phyloP scores from a whole-genome alignment of 1,140 invertebrate species.

The Paralvinella palmiformis region DNA sequence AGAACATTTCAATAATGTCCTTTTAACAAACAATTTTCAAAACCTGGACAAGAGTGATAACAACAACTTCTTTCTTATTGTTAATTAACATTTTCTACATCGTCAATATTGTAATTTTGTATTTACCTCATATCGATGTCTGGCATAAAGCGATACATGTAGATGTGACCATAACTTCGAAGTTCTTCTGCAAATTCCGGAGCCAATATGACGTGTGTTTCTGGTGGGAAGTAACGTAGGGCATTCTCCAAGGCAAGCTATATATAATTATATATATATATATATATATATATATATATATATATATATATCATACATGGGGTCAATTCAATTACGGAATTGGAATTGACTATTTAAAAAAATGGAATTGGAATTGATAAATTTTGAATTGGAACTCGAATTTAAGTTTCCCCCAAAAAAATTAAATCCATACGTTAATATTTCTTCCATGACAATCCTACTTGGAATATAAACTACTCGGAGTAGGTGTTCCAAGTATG shows the following conservation, averaged over 20 bases:
- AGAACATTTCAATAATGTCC: no score
- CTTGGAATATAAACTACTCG: no score
- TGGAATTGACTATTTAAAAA: no score
- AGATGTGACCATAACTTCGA: conserved; percentile 61
- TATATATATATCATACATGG: no score
- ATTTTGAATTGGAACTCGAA: no score
- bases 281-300: neutral
- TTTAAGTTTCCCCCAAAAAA: no score
- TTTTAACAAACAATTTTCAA: conserved; percentile 10
- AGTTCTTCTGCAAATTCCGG: conserved; percentile 60
- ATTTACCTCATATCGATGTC: conserved; percentile 53
- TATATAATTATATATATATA: conserved; percentile 9
- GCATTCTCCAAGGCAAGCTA: conserved; percentile 59
- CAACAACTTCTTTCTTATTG: neutral
- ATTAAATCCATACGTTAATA: no score
- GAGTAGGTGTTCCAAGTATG: no score
- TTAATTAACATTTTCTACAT: neutral
- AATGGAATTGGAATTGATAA: no score
- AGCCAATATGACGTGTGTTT: conserved; percentile 53
- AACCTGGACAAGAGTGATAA: conserved; percentile 5
- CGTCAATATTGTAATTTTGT: neutral
- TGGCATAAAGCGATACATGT: conserved; percentile 64
- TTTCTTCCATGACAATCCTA: no score
- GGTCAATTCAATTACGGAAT: no score
- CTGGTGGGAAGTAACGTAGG: conserved; percentile 59